Conservation (phyloP, 2,113 vertebrate genomes). For the Phyllostomus hastatus region DNA sequence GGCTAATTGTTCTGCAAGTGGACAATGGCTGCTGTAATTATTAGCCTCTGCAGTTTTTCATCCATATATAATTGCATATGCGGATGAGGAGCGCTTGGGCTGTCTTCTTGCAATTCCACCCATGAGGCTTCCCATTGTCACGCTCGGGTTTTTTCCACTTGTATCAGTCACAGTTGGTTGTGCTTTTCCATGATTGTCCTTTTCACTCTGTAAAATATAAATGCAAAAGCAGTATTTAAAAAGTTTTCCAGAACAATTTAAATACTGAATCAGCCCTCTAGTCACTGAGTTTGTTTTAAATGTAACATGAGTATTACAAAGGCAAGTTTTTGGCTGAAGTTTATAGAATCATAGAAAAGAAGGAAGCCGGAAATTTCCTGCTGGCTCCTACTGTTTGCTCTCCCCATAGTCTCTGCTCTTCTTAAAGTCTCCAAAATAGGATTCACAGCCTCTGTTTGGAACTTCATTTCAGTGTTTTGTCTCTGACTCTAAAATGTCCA, state of each 20-base stretch:
- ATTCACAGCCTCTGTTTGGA: background rate
- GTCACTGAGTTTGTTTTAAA: constrained; percentile 53
- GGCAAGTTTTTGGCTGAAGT: constrained; percentile 30
- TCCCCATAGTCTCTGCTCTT: background rate
- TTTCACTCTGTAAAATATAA: constrained; percentile 60
- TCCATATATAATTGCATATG: constrained; percentile 64
- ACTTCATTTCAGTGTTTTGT: background rate
- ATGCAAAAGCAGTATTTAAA: constrained; percentile 62
- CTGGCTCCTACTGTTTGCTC: background rate
- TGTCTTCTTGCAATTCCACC: constrained; percentile 23
- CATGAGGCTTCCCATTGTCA: constrained; percentile 51
- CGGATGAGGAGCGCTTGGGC: background rate
- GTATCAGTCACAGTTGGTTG: constrained; percentile 59
- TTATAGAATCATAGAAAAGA: background rate
- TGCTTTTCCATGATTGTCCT: constrained; percentile 66
- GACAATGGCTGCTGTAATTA: constrained; percentile 76
- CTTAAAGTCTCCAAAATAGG: background rate
- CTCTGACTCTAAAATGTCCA: background rate
- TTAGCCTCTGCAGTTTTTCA: constrained; percentile 72
- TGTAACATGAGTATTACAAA: constrained; percentile 57
- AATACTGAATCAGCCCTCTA: constrained; percentile 63
- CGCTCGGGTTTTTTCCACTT: constrained; percentile 60
- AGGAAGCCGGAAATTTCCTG: background rate
- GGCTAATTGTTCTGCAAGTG: constrained; percentile 77
- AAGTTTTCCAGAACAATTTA: constrained; percentile 63